These are phyloP conservation scores for Philantomba maxwellii DNA, from an alignment of 2,113 vertebrate species.

Conservation along the genomic window DNA sequence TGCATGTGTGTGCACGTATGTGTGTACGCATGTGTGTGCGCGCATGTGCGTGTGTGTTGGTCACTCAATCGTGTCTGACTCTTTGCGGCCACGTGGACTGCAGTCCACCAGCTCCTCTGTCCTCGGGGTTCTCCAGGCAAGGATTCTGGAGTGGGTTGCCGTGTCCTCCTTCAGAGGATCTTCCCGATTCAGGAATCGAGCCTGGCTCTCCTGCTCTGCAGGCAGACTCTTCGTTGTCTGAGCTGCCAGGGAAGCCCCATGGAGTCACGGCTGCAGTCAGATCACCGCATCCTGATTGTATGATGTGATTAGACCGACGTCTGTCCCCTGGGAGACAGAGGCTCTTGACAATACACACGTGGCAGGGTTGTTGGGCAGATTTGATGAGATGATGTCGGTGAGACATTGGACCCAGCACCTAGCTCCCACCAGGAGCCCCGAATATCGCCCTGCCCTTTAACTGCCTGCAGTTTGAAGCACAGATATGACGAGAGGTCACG, in stretches of 20 bases:
- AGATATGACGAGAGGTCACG: not conserved
- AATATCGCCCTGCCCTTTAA: too few relatives aligned
- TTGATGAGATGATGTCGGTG: not conserved
- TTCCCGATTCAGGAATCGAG: not conserved
- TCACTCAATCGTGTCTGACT: not conserved
- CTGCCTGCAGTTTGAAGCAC: not conserved
- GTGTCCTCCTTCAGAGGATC: not conserved
- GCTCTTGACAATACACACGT: not conserved
- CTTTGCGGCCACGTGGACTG: not conserved
- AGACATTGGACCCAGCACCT: not conserved
- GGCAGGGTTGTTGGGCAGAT: not conserved
- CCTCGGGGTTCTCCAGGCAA: not conserved
- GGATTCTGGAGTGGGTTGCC: not conserved
- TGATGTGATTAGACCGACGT: accelerated
- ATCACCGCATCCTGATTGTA: accelerated
- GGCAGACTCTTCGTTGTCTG: not conserved
- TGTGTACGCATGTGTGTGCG: accelerated
- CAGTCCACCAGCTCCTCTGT: not conserved
- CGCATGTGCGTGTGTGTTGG: accelerated
- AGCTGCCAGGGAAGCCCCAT: not conserved
- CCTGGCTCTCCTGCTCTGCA: not conserved
- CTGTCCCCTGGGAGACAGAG: not conserved
- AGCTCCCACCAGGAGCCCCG: not conserved
- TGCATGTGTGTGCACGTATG: too few relatives aligned
- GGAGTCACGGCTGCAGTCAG: not conserved